Percentiles rank a stretch among this genome's conserved stretches.
phyloP scores from a whole-genome alignment of 2,113 vertebrate species.

The Addax nasomaculatus region DNA sequence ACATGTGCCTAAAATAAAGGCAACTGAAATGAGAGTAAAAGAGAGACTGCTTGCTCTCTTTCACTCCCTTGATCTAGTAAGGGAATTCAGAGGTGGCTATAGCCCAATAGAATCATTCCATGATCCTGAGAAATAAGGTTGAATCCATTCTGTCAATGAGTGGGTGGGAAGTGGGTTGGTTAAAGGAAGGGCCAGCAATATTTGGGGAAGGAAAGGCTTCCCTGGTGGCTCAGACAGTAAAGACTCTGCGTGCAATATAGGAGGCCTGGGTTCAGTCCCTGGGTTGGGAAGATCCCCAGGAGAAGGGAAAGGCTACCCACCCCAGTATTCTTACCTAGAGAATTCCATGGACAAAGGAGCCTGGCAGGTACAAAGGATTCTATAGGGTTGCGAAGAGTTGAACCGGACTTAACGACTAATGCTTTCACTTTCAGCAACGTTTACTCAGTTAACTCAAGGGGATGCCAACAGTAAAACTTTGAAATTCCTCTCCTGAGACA shows the following conservation, averaged over 20 bases:
- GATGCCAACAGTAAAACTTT: neutral
- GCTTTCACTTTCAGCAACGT: neutral
- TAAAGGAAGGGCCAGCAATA: neutral
- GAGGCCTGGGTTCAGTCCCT: neutral
- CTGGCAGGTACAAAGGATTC: neutral
- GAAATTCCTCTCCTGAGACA: neutral
- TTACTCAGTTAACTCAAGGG: neutral
- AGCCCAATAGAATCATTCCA: neutral
- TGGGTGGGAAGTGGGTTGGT: neutral
- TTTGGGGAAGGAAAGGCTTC: neutral
- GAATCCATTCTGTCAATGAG: neutral
- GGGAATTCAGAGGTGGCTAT: neutral
- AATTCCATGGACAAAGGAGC: neutral
- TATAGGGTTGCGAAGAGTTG: neutral
- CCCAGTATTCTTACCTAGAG: neutral
- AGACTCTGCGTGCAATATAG: neutral
- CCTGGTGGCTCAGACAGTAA: neutral
- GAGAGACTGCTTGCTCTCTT: neutral
- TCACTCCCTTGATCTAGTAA: neutral
- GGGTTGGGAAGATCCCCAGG: neutral
- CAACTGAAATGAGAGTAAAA: neutral
- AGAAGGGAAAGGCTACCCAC: neutral
- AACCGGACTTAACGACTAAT: neutral
- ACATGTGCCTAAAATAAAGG: neutral
- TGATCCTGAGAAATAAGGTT: neutral